Evolutionary conservation across 1,140 invertebrate genomes (phyloP), one percentile per base, ranked within the genome.

Genomic region (Maconellicoccus hirsutus): DNA sequence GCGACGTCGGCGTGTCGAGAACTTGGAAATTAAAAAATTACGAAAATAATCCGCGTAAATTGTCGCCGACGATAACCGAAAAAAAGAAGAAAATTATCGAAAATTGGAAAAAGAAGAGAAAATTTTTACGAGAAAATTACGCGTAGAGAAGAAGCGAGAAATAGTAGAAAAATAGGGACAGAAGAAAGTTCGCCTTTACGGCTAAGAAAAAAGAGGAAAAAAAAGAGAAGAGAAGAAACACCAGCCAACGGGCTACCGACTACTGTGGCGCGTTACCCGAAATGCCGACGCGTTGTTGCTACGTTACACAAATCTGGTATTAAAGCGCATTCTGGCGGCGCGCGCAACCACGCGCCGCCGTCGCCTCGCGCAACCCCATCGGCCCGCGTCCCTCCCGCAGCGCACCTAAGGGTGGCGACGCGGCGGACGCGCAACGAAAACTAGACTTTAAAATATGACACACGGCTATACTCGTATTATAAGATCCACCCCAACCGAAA

Each of bases 391-490:
- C n/a, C n/a, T n/a, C n/a, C n/a, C n/a, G n/a, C n/a, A n/a, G n/a
- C n/a, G n/a, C n/a, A n/a, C n/a, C n/a, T n/a, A n/a, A n/a, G n/a
- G n/a, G n/a, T n/a, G n/a, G n/a, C n/a, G n/a, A n/a, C n/a, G n/a
- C n/a, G n/a, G n/a, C n/a, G n/a, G n/a, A n/a, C n/a, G n/a, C n/a
- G n/a, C n/a, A n/a, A n/a, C n/a, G n/a, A n/a, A 52, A 52, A 52
- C 42, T 52, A 52, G 42, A 52, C 42, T 52, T 52, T 52, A 52
- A 52, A 52, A 52, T 52, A 52, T 52, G 42, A 52, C 42, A 52
- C 12, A 33, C 29, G 29, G 29, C 29, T 33, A 3, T 33, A 33
- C n/a, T n/a, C n/a, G n/a, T n/a, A n/a, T 3, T 3, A 16, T 52
- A 52, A 52, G 42, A 52, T 52, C 42, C 42, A 52, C 42, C 42